Evolutionary conservation across 2,888 invertebrate genomes (phyloP), one percentile per base, ranked within the genome.

Genomic region (Phania funesta): DNA sequence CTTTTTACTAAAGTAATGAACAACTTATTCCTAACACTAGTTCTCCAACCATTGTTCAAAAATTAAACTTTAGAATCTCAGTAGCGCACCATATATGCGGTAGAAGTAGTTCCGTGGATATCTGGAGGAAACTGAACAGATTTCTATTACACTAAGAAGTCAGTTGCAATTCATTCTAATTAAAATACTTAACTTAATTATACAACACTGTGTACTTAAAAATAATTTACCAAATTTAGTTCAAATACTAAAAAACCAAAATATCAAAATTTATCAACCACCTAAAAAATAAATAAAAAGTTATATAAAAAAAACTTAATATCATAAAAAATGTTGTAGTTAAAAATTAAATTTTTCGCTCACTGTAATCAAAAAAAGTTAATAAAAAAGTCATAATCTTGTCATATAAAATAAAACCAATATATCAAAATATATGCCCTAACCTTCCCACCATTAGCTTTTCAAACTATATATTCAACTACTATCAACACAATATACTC

Each of bases 201-300:
- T 32, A 13, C 7, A 67, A 41, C 67, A 67, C 52, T 52, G 38
- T 67, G 52, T 67, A 38, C 18, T 16, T 9, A 18, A 13, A 48
- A 29, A 16, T 41, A 24, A 24, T n/a, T 56, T 16, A 35, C 8
- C 16, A 41, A 67, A 67, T 58, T 75, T 75, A 50, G 29, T 38
- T 50, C 20, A 67, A 35, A 46, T 64, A 46, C 18, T 24, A 46
- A 13, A 58, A 3, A 41, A 41, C 13, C 16, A 64, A 56, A 56
- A n/a, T 44, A 74, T 18, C 9, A 64, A 54, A 56, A 54, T 44
- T 44, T 44, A 52, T 26, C 4, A 70, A 56, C 35, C 32, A 64
- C 13, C 62, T 46, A 54, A 24, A 54, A 44, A 24, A 54, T 18
- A 38, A 16, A 11, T 16, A 38, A n/a, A 38, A 16, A 41, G 35